Base-by-base conservation (phyloP, 2,797 vertebrate genomes). In the Sebastes melanostomus region DNA sequence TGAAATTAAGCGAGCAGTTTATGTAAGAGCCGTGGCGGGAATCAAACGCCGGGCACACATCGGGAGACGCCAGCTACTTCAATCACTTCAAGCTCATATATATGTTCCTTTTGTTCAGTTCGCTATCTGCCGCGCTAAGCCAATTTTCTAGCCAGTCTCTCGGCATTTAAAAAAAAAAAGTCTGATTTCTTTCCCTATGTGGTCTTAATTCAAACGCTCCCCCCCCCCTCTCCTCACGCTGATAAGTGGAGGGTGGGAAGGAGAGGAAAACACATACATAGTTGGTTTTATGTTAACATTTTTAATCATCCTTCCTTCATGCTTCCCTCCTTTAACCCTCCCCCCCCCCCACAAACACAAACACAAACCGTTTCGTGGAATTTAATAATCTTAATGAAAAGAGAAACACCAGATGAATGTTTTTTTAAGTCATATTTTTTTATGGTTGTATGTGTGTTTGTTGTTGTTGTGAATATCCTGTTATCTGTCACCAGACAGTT, bases 61-160 rank as follows among this genome's bases (percentile, higher is more conserved):
- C 93, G 88, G 91, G 94, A 95, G 95, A 96, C 94, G 92, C 91
- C 92, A 94, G 93, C 92, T 90, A 96, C 95, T 97, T 97, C 96
- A 96, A 96, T 97, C 96, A 96, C 96, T 97, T 95, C 96, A 93
- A 96, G 95, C 95, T 96, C 96, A 95, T 96, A 96, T 96, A 93
- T 91, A 91, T 96, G 95, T 97, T 96, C 94, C 95, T 95, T 97
- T 97, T 97, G 94, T 98, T 96, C 96, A 93, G 87, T 90, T 94
- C 82, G 95, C 96, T 94, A 96, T 96, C 96, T 96, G 93, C 94
- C 52, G 90, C 93, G 86, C 95, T 98, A 98, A 98, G 96, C 97
- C 97, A 97, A 98, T 98, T 98, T 98, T 97, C 97, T 97, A 96
- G 96, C 97, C 96, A 96, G 95, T 96, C 96, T 96, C 91, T 92